phyloP scores from a whole-genome alignment of 1,140 invertebrate species.

The Diploscapter pachys region DNA sequence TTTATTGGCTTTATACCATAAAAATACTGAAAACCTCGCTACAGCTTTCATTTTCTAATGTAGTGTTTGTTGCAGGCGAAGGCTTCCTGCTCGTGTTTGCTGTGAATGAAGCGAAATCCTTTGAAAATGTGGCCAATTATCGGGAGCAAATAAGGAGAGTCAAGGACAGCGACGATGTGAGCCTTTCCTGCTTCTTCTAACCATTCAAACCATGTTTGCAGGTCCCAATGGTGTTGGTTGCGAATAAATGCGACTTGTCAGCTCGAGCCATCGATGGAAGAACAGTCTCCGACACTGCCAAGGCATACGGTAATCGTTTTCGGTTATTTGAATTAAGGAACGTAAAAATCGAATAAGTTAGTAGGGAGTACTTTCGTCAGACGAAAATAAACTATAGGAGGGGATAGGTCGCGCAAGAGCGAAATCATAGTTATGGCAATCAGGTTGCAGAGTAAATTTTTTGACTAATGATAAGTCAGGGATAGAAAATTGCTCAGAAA shows the following conservation, averaged over 20 bases:
- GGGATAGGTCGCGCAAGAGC: no score
- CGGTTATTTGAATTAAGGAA: not conserved
- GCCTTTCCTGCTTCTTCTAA: slow-evolving; percentile 77
- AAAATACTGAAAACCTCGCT: no score
- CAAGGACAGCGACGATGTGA: slow-evolving; percentile 98
- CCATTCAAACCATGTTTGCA: slow-evolving; percentile 60
- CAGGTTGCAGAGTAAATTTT: not conserved
- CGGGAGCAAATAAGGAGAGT: slow-evolving; percentile 92
- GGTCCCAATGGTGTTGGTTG: slow-evolving; percentile 71
- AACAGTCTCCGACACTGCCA: slow-evolving; percentile 83
- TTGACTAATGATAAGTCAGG: not conserved
- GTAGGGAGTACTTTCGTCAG: not conserved
- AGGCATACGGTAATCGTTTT: slow-evolving; percentile 73
- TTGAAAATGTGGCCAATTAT: slow-evolving; percentile 93
- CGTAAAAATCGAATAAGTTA: not conserved
- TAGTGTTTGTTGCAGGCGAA: slow-evolving; percentile 62
- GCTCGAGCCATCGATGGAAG: slow-evolving; percentile 81
- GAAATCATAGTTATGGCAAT: not conserved
- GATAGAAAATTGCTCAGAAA: not conserved
- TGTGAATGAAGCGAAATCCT: slow-evolving; percentile 96
- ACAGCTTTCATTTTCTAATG: no score
- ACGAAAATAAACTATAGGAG: not conserved
- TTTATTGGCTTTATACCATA: no score
- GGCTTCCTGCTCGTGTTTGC: slow-evolving; percentile 76
- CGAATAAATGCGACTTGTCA: slow-evolving; percentile 96